Base-by-base conservation (phyloP, 1,140 invertebrate species). In the Danaus plexippus region DNA sequence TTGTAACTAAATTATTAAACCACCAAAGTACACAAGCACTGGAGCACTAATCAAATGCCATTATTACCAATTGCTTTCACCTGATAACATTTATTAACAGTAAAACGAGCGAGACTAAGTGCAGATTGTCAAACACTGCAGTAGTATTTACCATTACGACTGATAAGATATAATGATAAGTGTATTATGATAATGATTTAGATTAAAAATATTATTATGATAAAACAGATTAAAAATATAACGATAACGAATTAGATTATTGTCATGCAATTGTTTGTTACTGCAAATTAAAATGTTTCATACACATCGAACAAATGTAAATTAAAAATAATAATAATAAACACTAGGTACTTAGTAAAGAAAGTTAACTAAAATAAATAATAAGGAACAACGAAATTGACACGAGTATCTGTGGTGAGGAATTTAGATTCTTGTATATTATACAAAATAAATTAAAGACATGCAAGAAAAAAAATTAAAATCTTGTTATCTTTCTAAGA, bases 131-230 rank as follows among this genome's bases (percentile, higher is more conserved):
- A 45, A 18, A 66, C 61, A 73, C 67, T 80, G 73, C 71, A 77
- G 52, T 54, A 56, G 58, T 74, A 72, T 76, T 77, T 73, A 74
- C 71, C 70, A 73, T 75, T 75, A 71, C 66, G 66, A 52, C n/a
- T 44, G 72, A 73, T 74, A 49, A 56, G 54, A 56, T 56, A 50
- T 57, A 52, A 52, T 55, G 57, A 59, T 47, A 57, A 62, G 50
- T 46, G 22, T 62, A 61, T 63, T 67, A 60, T 59, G 73, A 73
- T 73, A 69, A 70, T 63, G 54, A 58, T 52, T 57, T 57, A 56
- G 63, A 72, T 72, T 69, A 73, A 66, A 64, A 66, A 67, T 32
- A 32, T 32, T 32, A 32, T 32, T 32, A 32, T 32, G 22, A 32
- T 32, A 32, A 32, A 32, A 32, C 7, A 32, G 22, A 32, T 32